These are phyloP conservation scores for Sympetrum striolatum DNA, from an alignment of 2,888 invertebrate genomes.

Conservation along the genomic window DNA sequence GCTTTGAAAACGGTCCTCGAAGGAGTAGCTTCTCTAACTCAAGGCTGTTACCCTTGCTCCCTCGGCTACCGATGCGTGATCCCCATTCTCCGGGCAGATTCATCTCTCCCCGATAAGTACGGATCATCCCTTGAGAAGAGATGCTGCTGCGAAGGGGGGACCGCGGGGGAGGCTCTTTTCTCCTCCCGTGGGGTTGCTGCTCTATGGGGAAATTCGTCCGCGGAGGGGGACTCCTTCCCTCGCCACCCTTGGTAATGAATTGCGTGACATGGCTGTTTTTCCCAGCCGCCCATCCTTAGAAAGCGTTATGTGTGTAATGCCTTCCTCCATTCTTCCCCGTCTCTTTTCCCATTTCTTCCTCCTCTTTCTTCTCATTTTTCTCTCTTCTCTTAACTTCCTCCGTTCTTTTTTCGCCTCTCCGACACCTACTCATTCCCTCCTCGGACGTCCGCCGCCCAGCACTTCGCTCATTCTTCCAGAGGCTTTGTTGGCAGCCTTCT, in stretches of 20 bases:
- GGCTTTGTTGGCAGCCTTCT: not conserved
- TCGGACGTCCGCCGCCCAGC: not conserved
- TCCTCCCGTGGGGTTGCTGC: not conserved
- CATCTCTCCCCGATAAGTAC: not conserved
- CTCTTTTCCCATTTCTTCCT: not conserved
- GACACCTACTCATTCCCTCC: not conserved
- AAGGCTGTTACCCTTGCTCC: not conserved
- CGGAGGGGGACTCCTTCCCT: not conserved
- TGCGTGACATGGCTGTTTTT: conserved; percentile 46
- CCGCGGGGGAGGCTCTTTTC: not conserved
- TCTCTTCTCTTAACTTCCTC: not conserved
- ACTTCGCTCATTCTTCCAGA: not conserved
- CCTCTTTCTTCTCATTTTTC: not conserved
- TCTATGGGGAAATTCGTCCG: not conserved
- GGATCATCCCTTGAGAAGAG: not conserved
- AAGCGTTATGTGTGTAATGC: not conserved
- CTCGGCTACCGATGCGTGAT: not conserved
- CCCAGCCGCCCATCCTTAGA: not conserved
- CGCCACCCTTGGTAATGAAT: conserved; percentile 47
- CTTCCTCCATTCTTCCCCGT: not conserved
- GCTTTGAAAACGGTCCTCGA: not conserved
- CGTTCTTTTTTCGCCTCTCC: not conserved
- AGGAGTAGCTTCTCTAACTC: not conserved
- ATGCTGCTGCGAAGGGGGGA: not conserved
- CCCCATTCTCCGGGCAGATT: not conserved